Percentiles rank a stretch among this genome's conserved stretches.
These are phyloP conservation scores for Quiscalus mexicanus DNA, from an alignment of 2,113 vertebrate species.

Conservation along the genomic window DNA sequence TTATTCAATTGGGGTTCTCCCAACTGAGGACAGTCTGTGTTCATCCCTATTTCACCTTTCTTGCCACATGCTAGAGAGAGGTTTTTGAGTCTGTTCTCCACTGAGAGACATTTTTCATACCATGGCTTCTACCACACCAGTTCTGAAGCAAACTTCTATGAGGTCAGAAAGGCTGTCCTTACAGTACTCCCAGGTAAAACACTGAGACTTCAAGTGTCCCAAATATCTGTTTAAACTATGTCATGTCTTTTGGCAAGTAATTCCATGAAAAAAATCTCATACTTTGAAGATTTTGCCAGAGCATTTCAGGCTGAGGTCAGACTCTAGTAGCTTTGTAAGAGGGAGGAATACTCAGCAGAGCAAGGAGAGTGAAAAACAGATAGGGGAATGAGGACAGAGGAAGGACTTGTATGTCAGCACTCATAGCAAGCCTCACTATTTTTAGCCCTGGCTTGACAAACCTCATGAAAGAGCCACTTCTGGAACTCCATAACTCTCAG, in stretches of 20 bases:
- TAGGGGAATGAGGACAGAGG: background rate
- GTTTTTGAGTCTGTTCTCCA: background rate
- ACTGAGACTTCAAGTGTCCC: background rate
- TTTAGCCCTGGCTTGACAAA: background rate
- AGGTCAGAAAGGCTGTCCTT: background rate
- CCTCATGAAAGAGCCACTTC: background rate
- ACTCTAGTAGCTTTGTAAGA: background rate
- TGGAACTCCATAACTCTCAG: background rate
- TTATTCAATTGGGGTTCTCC: background rate
- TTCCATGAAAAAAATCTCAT: background rate
- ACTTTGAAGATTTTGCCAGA: background rate
- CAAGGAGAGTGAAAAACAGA: background rate
- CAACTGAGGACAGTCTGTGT: background rate
- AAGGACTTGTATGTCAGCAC: background rate
- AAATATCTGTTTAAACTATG: background rate
- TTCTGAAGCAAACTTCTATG: background rate
- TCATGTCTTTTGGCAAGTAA: background rate
- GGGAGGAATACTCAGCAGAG: background rate
- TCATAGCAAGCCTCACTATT: background rate
- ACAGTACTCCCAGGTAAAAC: background rate
- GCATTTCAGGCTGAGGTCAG: background rate
- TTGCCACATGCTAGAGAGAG: background rate
- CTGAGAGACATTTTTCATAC: background rate
- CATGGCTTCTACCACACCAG: background rate
- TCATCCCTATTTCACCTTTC: background rate